Percentiles rank a stretch among this genome's conserved stretches.
Conservation (phyloP, 2,888 invertebrate species). For the Limnephilus marmoratus region DNA sequence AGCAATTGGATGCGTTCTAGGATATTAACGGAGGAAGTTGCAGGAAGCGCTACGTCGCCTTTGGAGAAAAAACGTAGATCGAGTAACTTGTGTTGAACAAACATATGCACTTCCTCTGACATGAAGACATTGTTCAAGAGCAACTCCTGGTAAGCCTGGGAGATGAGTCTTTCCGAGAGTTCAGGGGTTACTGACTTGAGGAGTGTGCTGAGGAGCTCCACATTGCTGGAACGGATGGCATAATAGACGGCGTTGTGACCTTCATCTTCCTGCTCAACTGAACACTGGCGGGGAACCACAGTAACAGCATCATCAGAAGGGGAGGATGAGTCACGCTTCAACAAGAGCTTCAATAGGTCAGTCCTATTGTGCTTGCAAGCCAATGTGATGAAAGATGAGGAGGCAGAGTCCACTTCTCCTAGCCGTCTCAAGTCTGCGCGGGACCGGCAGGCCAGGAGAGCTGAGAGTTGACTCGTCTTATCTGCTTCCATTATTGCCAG, state of each 20-base stretch:
- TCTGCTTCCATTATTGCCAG: too few species aligned
- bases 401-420: too few species aligned
- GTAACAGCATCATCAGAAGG: too few species aligned
- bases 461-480: too few species aligned
- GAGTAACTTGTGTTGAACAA: not conserved
- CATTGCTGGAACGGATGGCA: slow-evolving; percentile 8
- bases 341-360: not conserved
- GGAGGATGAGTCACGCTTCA: not conserved
- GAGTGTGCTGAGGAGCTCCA: not conserved
- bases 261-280: not conserved
- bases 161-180: too few species aligned
- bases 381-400: not conserved
- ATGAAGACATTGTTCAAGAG: too few species aligned
- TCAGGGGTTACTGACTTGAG: too few species aligned
- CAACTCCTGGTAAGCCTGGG: too few species aligned
- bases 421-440: not conserved
- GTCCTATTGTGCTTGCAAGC: not conserved
- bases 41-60: not conserved
- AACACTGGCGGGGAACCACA: too few species aligned
- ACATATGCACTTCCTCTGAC: not conserved
- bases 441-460: too few species aligned
- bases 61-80: slow-evolving; percentile 6
- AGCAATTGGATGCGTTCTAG: not conserved
- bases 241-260: not conserved
- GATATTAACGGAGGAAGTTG: not conserved